These are phyloP conservation scores for Drosophila lowei DNA, from an alignment of 1,140 invertebrate species.

Conservation along the genomic window DNA sequence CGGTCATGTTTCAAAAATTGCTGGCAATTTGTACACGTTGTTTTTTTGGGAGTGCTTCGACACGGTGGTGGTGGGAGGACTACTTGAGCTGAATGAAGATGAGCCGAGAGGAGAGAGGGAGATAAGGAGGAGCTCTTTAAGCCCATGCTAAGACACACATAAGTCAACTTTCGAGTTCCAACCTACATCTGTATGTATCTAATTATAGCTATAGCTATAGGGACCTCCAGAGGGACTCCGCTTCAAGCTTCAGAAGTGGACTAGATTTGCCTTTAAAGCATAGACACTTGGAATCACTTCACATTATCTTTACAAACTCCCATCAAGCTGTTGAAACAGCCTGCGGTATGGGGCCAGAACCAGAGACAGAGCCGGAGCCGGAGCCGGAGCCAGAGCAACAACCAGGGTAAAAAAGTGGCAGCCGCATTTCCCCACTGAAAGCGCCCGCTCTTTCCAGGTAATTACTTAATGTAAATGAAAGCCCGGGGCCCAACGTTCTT, in stretches of 20 bases:
- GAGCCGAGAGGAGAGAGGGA: constrained; percentile 1
- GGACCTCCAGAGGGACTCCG: too few species aligned
- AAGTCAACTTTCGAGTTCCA: neutral
- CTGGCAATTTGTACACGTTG: constrained; percentile 41
- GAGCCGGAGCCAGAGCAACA: neutral
- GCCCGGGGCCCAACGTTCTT: constrained; percentile 35
- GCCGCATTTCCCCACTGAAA: neutral
- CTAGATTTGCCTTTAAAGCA: too few species aligned
- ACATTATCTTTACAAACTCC: too few species aligned
- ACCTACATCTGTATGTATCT: too few species aligned
- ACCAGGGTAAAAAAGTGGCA: constrained; percentile 1
- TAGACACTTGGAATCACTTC: too few species aligned
- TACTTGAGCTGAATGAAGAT: constrained; percentile 41
- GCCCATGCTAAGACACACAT: constrained; percentile 3
- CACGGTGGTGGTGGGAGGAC: neutral
- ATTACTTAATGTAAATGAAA: constrained; percentile 74
- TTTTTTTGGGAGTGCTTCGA: constrained; percentile 8
- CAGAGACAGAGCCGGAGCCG: neutral
- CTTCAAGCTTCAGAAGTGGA: too few species aligned
- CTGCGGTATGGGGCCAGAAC: neutral
- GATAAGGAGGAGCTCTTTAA: neutral
- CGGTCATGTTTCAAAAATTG: constrained; percentile 50
- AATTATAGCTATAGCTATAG: too few species aligned
- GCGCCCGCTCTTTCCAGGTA: constrained; percentile 48
- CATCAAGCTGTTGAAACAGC: too few species aligned